phyloP scores from a whole-genome alignment of 2,113 vertebrate genomes.

The Peucedramus taeniatus region DNA sequence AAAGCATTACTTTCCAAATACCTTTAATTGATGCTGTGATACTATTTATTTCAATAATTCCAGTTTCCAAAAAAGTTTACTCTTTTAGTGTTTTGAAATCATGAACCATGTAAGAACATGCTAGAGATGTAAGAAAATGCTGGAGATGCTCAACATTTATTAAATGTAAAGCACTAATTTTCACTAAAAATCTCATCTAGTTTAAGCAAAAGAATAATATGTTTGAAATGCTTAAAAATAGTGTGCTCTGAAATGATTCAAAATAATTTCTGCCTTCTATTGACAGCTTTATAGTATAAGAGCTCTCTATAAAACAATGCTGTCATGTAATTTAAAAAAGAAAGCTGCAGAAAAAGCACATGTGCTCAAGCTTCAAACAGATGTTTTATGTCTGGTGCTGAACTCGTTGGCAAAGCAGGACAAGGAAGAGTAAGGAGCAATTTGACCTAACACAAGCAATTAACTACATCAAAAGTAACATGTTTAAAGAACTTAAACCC shows the following conservation, averaged over 20 bases:
- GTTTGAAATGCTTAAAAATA: neutral
- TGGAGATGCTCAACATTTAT: neutral
- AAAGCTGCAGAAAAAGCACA: neutral
- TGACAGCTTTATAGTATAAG: neutral
- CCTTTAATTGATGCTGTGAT: neutral
- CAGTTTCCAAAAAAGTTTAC: neutral
- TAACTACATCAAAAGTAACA: slow-evolving; percentile 38
- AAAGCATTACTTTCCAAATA: neutral
- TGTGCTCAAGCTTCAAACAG: neutral
- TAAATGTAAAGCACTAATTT: neutral
- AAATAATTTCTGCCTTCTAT: neutral
- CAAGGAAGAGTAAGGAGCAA: neutral
- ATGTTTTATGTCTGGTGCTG: neutral
- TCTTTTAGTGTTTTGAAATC: neutral
- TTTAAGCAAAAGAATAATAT: neutral
- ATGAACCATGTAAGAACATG: neutral
- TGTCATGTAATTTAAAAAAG: neutral
- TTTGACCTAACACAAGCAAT: slow-evolving; percentile 30
- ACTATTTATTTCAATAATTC: neutral
- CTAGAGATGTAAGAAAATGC: no score
- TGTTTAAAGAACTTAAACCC: slow-evolving; percentile 33
- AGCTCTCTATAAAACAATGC: neutral
- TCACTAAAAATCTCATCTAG: neutral
- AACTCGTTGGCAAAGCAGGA: neutral
- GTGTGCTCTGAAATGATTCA: neutral